A percentile compares a stretch with the other conserved stretches of the same genome.
phyloP scores from a whole-genome alignment of 1,140 invertebrate species.

The Cotesia vestalis region DNA sequence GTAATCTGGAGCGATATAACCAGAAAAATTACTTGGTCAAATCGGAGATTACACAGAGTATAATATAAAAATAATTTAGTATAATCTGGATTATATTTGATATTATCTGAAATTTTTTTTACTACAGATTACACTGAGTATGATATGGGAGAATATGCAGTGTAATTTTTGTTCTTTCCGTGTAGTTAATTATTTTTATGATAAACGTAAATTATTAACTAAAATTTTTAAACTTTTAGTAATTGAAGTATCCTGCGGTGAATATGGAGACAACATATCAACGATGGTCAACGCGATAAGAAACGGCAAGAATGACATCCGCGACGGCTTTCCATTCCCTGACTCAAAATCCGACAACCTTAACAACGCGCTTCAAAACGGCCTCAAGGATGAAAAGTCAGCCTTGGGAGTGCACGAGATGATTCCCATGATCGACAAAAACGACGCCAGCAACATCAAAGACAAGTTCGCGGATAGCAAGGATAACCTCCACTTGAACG shows the following conservation, averaged over 20 bases:
- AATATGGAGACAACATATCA: constrained; percentile 90
- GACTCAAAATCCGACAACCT: constrained; percentile 68
- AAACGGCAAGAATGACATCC: constrained; percentile 82
- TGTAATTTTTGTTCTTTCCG: too few relatives aligned
- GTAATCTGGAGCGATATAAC: too few relatives aligned
- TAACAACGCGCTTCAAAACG: constrained; percentile 68
- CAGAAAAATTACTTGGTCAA: too few relatives aligned
- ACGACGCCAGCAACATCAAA: constrained; percentile 64
- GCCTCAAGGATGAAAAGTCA: constrained; percentile 50
- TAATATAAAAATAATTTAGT: too few relatives aligned
- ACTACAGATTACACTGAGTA: too few relatives aligned
- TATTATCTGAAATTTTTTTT: too few relatives aligned
- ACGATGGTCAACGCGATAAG: constrained; percentile 85
- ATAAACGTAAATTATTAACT: background rate
- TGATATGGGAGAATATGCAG: too few relatives aligned
- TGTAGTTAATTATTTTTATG: too few relatives aligned
- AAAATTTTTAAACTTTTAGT: constrained; percentile 66
- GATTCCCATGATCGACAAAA: constrained; percentile 60
- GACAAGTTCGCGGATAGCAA: constrained; percentile 67
- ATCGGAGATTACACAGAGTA: too few relatives aligned
- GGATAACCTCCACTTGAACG: constrained; percentile 48
- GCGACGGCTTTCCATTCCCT: constrained; percentile 71
- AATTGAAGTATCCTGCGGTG: constrained; percentile 94
- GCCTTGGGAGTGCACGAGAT: constrained; percentile 49
- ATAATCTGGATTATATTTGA: too few relatives aligned